Percentiles rank a stretch among this genome's conserved stretches.
These are phyloP conservation scores for Siderastrea radians DNA, from an alignment of 92 coral and sea anemone genomes.

Conservation along the genomic window DNA sequence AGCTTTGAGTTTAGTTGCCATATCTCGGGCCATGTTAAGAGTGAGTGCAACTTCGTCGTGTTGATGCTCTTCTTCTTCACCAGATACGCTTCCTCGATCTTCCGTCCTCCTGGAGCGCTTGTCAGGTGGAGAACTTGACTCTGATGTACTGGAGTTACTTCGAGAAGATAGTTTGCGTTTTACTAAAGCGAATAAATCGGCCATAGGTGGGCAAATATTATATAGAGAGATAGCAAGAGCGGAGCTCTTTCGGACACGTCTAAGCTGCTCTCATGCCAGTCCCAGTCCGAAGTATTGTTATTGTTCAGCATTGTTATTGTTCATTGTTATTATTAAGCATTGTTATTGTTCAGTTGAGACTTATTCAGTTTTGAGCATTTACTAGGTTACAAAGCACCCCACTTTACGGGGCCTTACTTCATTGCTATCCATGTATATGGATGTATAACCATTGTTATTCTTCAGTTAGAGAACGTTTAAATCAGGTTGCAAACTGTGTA, in stretches of 20 bases:
- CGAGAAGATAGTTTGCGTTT: not conserved
- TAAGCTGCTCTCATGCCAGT: not conserved
- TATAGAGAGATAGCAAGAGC: not conserved
- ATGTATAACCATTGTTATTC: too few species aligned
- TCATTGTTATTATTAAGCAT: too few species aligned
- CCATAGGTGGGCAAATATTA: conserved; percentile 12
- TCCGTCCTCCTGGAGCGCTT: conserved; percentile 5
- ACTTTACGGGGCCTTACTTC: too few species aligned
- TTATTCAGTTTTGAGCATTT: too few species aligned
- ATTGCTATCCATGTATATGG: too few species aligned
- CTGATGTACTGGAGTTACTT: conserved; percentile 6
- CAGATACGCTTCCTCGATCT: not conserved
- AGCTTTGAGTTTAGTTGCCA: conserved; percentile 10
- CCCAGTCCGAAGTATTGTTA: not conserved
- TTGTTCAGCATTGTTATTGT: too few species aligned
- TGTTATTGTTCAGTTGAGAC: too few species aligned
- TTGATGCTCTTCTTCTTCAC: not conserved
- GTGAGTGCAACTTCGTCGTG: not conserved
- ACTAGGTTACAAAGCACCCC: too few species aligned
- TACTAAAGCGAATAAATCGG: not conserved
- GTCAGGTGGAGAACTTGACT: conserved; percentile 6
- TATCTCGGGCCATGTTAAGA: not conserved
- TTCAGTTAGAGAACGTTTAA: too few species aligned
- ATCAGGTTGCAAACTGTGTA: too few species aligned
- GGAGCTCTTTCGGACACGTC: not conserved